Evolutionary conservation across 92 coral and sea anemone genomes (phyloP).

Genomic region (Epizoanthus illoricatus): DNA sequence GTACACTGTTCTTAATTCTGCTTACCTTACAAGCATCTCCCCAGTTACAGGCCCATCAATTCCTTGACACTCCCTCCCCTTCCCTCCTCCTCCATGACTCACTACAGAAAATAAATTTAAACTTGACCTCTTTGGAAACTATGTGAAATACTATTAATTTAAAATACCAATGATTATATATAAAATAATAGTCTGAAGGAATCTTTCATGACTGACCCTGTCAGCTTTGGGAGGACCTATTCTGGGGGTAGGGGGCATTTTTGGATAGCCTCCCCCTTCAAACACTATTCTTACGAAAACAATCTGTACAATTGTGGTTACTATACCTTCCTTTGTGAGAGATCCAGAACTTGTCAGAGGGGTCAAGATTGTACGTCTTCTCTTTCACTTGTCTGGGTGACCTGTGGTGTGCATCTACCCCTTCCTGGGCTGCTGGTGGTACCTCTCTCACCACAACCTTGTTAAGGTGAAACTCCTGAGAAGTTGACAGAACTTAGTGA

Average conservation of each 20-base stretch:
- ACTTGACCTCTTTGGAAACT: too few species aligned
- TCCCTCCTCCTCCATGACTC: too few species aligned
- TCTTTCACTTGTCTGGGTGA: slow-evolving; percentile 85
- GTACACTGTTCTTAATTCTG: not conserved
- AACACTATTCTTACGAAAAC: not conserved
- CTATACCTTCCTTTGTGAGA: slow-evolving; percentile 90
- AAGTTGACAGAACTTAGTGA: not conserved
- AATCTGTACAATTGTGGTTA: not conserved
- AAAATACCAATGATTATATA: too few species aligned
- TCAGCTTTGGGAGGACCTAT: too few species aligned
- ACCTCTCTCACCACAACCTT: slow-evolving; percentile 77
- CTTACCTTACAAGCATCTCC: too few species aligned
- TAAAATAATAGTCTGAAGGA: too few species aligned
- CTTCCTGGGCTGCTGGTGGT: slow-evolving; percentile 47
- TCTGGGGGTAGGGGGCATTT: too few species aligned
- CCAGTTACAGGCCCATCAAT: not conserved
- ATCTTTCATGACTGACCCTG: too few species aligned
- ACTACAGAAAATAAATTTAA: too few species aligned
- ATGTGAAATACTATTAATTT: too few species aligned
- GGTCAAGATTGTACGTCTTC: slow-evolving; percentile 84
- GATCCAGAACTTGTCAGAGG: slow-evolving; percentile 85
- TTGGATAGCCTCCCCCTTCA: not conserved
- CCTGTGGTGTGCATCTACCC: slow-evolving; percentile 88
- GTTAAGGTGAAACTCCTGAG: slow-evolving; percentile 87
- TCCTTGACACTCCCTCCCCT: too few species aligned